Conservation (phyloP, 2,888 invertebrate species). For the Autographa pulchrina region DNA sequence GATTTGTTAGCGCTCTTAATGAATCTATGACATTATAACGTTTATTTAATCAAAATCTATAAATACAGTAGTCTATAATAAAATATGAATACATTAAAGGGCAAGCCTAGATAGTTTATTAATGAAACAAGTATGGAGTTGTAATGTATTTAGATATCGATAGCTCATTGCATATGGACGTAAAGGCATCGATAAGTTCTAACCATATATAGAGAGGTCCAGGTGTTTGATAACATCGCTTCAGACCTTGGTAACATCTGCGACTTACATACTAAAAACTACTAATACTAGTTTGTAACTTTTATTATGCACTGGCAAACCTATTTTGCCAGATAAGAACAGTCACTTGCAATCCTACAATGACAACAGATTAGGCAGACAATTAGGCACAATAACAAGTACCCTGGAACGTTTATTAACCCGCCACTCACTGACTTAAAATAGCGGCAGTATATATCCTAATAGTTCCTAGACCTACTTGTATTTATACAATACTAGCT, state of each 20-base stretch:
- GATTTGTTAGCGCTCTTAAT: too few species aligned
- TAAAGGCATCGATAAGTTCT: constrained; percentile 31
- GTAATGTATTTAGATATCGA: constrained; percentile 10
- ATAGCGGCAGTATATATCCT: too few species aligned
- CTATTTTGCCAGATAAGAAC: too few species aligned
- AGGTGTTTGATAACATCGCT: constrained; percentile 37
- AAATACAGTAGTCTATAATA: background rate
- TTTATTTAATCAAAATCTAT: too few species aligned
- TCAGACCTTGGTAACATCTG: constrained; percentile 33
- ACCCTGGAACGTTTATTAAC: too few species aligned
- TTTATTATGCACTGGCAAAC: background rate
- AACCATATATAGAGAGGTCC: constrained; percentile 24
- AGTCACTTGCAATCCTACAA: too few species aligned
- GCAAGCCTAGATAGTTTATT: background rate
- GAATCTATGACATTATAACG: too few species aligned
- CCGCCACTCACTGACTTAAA: too few species aligned
- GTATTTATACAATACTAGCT: too few species aligned
- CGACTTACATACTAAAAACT: constrained; percentile 9
- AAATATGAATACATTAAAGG: background rate
- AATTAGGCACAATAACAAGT: too few species aligned
- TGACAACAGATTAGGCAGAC: too few species aligned
- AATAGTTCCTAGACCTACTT: too few species aligned
- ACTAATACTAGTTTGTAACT: background rate
- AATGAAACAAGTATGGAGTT: background rate
- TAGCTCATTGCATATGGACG: constrained; percentile 43